Evolutionary conservation across 1,140 invertebrate genomes (phyloP), one percentile per base, ranked within the genome.

Genomic region (Triops longicaudatus): DNA sequence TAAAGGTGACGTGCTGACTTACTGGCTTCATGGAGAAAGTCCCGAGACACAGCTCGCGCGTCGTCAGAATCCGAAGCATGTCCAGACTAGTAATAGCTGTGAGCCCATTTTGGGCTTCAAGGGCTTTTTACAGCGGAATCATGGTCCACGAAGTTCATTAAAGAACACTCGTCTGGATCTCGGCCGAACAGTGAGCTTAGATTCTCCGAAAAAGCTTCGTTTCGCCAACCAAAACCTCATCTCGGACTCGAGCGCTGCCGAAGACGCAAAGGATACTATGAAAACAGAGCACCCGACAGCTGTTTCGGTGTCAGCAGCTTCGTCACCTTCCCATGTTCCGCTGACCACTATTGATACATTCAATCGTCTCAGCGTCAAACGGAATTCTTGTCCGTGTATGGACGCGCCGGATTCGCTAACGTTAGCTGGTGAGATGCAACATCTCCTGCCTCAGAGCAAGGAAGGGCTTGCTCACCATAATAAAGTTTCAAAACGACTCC

Each of bases 1-100:
- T 10, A 94, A 94, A 76, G 73, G 77, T 0, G 90, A 93, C 37
- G 89, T 93, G 81, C 82, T 90, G 72, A 97, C 95, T 1, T 97
- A 92, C 83, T 98, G 94, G 93, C 82, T 98, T 28, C 83, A 90
- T 10, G 92, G 92, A 0, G 93, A 77, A 44, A 26, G 22, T 6
- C 17, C 74, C 10, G 74, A 63, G 9, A 27, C 17, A 14, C 74
- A 75, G 27, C 73, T 44, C 37, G 63, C 72, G 9, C 76, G 73
- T 12, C 10, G 76, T 42, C 44, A 75, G 37, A 41, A 75, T 17
- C 74, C 26, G 26, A 75, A 75, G 4, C 50, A 6, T 0, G 50
- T 63, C 9, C 50, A 22, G 17, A 63, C n/a, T 4, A 75, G 31
- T 17, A 42, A 31, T 12, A 75, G 22, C 17, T 27, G n/a, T 28